These are phyloP conservation scores for Atlantisia rogersi DNA, from an alignment of 2,113 vertebrate species.

Conservation along the genomic window DNA sequence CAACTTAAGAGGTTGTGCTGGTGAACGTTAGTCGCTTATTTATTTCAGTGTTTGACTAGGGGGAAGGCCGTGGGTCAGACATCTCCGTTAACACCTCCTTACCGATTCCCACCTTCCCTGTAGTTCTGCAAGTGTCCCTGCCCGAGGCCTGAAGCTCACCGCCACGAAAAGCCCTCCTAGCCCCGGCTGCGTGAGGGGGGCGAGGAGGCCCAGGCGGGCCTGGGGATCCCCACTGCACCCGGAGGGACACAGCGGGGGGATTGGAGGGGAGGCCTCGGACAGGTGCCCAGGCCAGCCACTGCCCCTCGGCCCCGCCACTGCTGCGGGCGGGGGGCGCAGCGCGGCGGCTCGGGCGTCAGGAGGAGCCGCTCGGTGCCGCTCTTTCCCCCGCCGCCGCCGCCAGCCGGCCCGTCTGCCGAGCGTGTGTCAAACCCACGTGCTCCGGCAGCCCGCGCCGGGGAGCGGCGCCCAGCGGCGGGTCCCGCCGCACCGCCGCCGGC, in stretches of 20 bases:
- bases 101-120: neutral
- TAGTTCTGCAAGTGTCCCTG: too few species aligned
- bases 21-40: neutral
- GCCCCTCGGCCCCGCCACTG: neutral
- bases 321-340: neutral
- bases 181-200: neutral
- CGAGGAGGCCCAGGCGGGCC: too few species aligned
- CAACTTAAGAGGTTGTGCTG: fast-evolving
- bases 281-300: neutral
- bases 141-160: neutral
- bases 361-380: constrained; percentile 42
- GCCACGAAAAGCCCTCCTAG: neutral
- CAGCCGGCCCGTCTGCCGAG: neutral
- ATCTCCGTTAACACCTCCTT: fast-evolving
- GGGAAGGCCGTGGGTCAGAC: neutral
- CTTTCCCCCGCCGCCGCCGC: neutral
- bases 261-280: neutral
- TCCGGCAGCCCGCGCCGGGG: neutral
- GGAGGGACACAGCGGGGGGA: fast-evolving
- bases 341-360: neutral
- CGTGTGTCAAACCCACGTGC: constrained; percentile 35
- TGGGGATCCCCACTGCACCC: neutral
- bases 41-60: neutral
- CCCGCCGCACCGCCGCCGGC: neutral
- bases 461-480: neutral